Evolutionary conservation across 92 coral and sea anemone species (phyloP).

Genomic region (Palythoa grandis): DNA sequence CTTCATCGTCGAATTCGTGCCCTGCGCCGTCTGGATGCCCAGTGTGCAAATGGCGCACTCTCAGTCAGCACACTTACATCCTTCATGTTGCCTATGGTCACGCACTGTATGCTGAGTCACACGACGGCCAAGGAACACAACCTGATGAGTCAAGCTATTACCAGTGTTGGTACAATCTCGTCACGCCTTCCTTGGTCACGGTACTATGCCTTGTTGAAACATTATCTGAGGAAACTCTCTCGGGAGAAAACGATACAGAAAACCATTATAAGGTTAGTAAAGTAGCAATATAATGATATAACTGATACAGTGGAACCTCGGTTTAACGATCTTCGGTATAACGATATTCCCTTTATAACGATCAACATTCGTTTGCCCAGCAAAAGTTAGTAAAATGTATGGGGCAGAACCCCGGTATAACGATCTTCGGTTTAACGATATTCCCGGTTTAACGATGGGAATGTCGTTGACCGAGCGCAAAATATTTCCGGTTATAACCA

Average conservation of each 20-base stretch:
- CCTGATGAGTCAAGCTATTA: constrained; percentile 87
- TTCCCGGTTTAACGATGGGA: too few species aligned
- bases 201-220: constrained; percentile 74
- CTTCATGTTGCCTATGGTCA: constrained; percentile 88
- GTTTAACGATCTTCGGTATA: too few species aligned
- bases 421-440: too few species aligned
- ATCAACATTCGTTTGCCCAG: too few species aligned
- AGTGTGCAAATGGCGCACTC: constrained; percentile 74
- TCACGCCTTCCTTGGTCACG: constrained; percentile 88
- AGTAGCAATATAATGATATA: neutral
- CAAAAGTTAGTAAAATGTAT: too few species aligned
- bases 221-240: constrained; percentile 76
- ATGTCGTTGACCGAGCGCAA: too few species aligned
- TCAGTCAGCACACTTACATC: constrained; percentile 70
- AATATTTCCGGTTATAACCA: too few species aligned
- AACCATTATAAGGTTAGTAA: constrained; percentile 74
- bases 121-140: constrained; percentile 89
- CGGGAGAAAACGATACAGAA: constrained; percentile 78
- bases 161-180: constrained; percentile 84
- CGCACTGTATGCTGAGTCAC: constrained; percentile 86
- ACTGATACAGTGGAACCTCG: too few species aligned
- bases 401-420: too few species aligned
- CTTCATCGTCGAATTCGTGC: constrained; percentile 97
- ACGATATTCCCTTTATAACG: too few species aligned
- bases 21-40: constrained; percentile 80